A percentile compares a stretch with the other conserved stretches of the same genome.
Evolutionary conservation across 2,888 invertebrate species (phyloP).

Genomic region (Podotricha telesiphe): DNA sequence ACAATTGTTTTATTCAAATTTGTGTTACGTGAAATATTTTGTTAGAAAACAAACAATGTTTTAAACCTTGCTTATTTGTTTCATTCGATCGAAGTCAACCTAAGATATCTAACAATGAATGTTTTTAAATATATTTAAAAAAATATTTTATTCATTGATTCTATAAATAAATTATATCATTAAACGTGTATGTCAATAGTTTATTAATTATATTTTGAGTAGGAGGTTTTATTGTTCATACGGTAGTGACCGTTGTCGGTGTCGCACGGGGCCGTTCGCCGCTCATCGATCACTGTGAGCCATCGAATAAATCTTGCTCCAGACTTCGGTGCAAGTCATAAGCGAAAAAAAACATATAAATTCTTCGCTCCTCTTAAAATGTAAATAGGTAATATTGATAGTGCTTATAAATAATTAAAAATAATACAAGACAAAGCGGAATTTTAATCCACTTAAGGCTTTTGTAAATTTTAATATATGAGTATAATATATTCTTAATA

Average conservation of each 20-base stretch:
- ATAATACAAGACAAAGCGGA: not conserved
- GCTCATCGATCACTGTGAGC: conserved; percentile 77
- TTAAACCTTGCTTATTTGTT: too few species aligned
- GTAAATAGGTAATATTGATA: too few species aligned
- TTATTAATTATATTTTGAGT: conserved; percentile 41
- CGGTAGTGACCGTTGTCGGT: conserved; percentile 71
- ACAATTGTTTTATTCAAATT: conserved; percentile 38
- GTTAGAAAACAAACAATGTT: not conserved
- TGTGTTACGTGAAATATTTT: conserved; percentile 32
- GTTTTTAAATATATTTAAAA: not conserved
- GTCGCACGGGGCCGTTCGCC: conserved; percentile 52
- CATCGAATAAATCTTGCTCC: conserved; percentile 73
- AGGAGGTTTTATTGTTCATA: conserved; percentile 48
- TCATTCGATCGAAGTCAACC: not conserved
- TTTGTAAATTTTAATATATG: too few species aligned
- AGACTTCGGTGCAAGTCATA: conserved; percentile 41
- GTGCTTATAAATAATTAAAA: too few species aligned
- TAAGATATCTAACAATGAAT: not conserved
- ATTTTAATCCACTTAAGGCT: too few species aligned
- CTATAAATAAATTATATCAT: conserved; percentile 28
- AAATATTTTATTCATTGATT: not conserved
- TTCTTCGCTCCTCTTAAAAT: not conserved
- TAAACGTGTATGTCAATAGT: conserved; percentile 37
- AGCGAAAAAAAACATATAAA: conserved; percentile 11
- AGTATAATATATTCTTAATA: too few species aligned